These are phyloP conservation scores for Halocynthia aurantium DNA, from an alignment of 23 tunicate species.

Conservation along the genomic window DNA sequence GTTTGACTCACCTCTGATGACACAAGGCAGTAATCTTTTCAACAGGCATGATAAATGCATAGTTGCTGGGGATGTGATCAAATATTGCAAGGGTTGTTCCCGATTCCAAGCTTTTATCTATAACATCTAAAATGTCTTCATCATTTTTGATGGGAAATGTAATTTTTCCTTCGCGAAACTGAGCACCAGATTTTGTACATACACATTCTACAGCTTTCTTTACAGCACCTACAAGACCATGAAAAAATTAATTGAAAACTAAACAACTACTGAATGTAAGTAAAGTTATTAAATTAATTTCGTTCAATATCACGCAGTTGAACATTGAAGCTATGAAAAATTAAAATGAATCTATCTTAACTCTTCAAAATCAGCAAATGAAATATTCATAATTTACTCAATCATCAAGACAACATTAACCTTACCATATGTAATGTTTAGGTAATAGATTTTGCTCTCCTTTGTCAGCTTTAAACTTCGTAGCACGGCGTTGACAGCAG, in stretches of 20 bases:
- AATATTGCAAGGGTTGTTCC: conserved; percentile 63
- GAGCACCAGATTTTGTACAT: conserved; percentile 36
- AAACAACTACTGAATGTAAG: no score
- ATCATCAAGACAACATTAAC: neutral
- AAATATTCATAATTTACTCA: no score
- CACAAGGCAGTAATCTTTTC: conserved; percentile 49
- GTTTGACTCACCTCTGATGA: conserved; percentile 32
- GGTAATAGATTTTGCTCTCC: conserved; percentile 45
- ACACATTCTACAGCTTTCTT: conserved; percentile 55
- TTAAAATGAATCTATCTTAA: no score
- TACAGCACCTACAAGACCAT: conserved; percentile 55
- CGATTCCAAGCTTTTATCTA: conserved; percentile 29
- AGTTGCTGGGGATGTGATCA: conserved; percentile 83
- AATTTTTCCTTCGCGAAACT: conserved; percentile 37
- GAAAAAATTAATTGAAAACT: neutral
- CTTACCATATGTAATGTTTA: conserved; percentile 66
- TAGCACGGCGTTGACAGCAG: conserved; percentile 69
- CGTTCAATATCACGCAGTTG: no score
- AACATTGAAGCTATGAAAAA: no score
- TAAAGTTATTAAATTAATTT: no score
- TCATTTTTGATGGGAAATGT: conserved; percentile 38
- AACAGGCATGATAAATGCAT: conserved; percentile 63
- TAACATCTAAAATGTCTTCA: conserved; percentile 45
- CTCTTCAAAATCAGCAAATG: no score
- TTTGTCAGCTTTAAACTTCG: conserved; percentile 42